phyloP scores from a whole-genome alignment of 2,888 invertebrate species.

The Paralinhomoeus sp. region DNA sequence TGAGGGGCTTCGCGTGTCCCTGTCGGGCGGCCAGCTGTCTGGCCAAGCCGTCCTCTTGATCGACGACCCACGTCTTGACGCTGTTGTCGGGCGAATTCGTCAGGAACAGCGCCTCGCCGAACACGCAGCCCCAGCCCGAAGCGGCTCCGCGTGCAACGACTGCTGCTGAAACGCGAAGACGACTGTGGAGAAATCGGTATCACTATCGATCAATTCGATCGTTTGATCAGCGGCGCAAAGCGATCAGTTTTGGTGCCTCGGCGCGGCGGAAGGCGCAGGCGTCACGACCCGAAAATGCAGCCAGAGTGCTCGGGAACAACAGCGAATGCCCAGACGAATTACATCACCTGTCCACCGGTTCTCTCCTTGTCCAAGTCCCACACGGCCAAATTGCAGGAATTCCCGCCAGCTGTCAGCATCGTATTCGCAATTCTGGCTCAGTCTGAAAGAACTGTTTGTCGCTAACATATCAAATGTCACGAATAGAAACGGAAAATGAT shows the following conservation, averaged over 20 bases:
- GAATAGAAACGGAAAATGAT: too few species aligned
- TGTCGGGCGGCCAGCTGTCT: conserved; percentile 22
- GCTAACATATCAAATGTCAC: neutral
- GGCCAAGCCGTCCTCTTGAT: conserved; percentile 53
- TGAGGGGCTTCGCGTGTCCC: conserved; percentile 30
- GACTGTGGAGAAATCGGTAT: too few species aligned
- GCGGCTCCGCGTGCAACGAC: conserved; percentile 41
- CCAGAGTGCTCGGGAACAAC: too few species aligned
- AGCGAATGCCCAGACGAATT: neutral
- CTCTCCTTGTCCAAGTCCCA: conserved; percentile 53
- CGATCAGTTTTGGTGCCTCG: neutral
- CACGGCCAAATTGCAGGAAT: conserved; percentile 58
- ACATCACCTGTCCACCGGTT: conserved; percentile 36
- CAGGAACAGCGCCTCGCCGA: conserved; percentile 64
- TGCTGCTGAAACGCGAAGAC: too few species aligned
- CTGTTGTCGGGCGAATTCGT: conserved; percentile 28
- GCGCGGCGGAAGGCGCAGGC: neutral
- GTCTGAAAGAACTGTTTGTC: conserved; percentile 9
- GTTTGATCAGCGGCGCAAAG: too few species aligned
- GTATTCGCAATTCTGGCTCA: conserved; percentile 16
- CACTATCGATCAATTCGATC: too few species aligned
- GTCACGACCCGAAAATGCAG: too few species aligned
- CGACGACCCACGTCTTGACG: conserved; percentile 41
- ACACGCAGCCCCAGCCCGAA: conserved; percentile 51
- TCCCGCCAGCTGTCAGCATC: conserved; percentile 15